A percentile compares a stretch with the other conserved stretches of the same genome.
Evolutionary conservation across 2,888 invertebrate genomes (phyloP).

Genomic region (Mayetiola destructor): DNA sequence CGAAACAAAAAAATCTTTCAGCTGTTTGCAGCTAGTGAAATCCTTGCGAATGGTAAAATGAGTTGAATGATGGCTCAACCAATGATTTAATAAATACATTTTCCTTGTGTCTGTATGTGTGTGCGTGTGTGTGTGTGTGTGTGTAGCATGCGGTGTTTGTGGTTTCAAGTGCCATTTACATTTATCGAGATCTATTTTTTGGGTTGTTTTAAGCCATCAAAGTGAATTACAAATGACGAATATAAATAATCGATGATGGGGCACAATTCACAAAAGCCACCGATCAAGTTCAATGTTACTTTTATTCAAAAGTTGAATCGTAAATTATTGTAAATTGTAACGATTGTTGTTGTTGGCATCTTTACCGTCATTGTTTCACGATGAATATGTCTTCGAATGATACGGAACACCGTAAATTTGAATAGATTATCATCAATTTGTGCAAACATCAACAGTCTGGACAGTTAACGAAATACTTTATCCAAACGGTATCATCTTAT

Average conservation of each 20-base stretch:
- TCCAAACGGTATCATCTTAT: too few relatives aligned
- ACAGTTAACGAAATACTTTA: neutral
- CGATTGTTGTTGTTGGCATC: too few relatives aligned
- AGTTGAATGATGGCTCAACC: neutral
- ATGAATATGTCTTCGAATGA: neutral
- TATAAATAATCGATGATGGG: neutral
- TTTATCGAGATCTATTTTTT: neutral
- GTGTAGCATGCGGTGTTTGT: too few relatives aligned
- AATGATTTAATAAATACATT: slow-evolving; percentile 9
- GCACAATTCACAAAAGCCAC: neutral
- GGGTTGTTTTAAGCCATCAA: neutral
- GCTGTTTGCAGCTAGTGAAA: too few relatives aligned
- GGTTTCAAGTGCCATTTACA: neutral
- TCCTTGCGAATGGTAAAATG: neutral
- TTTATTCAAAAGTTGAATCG: too few relatives aligned
- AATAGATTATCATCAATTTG: neutral
- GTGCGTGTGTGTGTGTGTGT: too few relatives aligned
- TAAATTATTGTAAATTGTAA: too few relatives aligned
- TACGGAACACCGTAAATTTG: slow-evolving; percentile 1
- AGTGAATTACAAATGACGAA: neutral
- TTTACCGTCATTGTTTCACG: too few relatives aligned
- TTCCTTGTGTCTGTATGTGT: too few relatives aligned
- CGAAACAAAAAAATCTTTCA: too few relatives aligned
- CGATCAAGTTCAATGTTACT: neutral
- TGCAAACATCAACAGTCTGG: neutral